These are phyloP conservation scores for Lycophotia porphyrea DNA, from an alignment of 2,888 invertebrate genomes.

Conservation along the genomic window DNA sequence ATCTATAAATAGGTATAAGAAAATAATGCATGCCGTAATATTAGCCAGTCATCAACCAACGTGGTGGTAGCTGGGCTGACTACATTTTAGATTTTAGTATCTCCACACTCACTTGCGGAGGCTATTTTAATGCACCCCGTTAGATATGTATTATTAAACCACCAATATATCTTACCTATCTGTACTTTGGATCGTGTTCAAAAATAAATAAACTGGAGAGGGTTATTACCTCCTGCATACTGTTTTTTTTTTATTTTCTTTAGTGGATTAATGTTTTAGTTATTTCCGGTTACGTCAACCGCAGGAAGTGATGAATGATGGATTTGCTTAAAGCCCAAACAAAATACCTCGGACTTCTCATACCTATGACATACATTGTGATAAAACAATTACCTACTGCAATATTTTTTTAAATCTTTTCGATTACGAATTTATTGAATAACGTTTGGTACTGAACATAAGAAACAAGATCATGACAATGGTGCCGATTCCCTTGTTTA, in stretches of 20 bases:
- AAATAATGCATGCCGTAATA: neutral
- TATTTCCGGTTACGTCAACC: slow-evolving; percentile 29
- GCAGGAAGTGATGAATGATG: slow-evolving; percentile 24
- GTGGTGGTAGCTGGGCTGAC: neutral
- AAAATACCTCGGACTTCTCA: neutral
- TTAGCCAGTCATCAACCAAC: neutral
- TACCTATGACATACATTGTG: neutral
- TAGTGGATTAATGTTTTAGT: slow-evolving; percentile 4
- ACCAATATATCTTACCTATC: neutral
- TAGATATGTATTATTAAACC: slow-evolving; percentile 1
- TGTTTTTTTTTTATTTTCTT: slow-evolving; percentile 13
- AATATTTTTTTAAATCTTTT: neutral
- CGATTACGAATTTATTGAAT: neutral
- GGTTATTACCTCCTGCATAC: neutral
- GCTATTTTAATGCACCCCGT: neutral
- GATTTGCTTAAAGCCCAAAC: slow-evolving; percentile 11
- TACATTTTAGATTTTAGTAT: neutral
- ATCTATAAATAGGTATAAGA: neutral
- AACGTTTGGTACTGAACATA: neutral
- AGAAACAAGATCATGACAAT: neutral
- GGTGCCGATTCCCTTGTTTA: too few relatives aligned
- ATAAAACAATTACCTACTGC: neutral
- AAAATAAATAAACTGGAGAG: slow-evolving; percentile 8
- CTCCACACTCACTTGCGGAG: neutral
- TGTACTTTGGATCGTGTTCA: slow-evolving; percentile 23